These are phyloP conservation scores for Amiota minor DNA, from an alignment of 2,888 invertebrate species.

Conservation along the genomic window DNA sequence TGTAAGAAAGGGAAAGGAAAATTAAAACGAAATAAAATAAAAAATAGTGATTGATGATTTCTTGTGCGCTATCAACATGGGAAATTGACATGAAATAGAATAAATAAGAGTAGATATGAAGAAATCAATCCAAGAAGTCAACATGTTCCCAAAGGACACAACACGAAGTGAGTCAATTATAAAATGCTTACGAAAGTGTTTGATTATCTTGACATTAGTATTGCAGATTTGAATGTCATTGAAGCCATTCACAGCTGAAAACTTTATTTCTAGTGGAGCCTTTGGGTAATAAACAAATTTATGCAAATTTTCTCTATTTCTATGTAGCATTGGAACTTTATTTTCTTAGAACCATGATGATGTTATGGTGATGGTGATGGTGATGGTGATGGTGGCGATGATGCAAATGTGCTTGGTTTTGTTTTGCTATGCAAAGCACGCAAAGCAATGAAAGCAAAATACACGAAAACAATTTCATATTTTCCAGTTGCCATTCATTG, in stretches of 20 bases:
- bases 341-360: too few relatives aligned
- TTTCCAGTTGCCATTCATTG: background rate
- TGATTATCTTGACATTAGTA: too few relatives aligned
- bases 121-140: background rate
- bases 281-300: too few relatives aligned
- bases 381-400: too few relatives aligned
- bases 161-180: slow-evolving; percentile 19
- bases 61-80: slow-evolving; percentile 5
- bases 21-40: background rate
- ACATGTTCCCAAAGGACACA: background rate
- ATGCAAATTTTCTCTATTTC: background rate
- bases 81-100: slow-evolving; percentile 5
- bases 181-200: slow-evolving; percentile 19
- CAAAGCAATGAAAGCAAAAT: slow-evolving; percentile 5
- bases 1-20: background rate
- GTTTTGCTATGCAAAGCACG: slow-evolving; percentile 6
- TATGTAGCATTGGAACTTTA: background rate
- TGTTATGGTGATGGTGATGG: too few relatives aligned
- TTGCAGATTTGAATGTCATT: too few relatives aligned
- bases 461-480: slow-evolving; percentile 28
- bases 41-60: slow-evolving; percentile 23
- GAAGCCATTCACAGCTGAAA: too few relatives aligned
- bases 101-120: background rate
- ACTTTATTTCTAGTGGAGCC: too few relatives aligned
- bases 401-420: too few relatives aligned